Evolutionary conservation across 1,140 invertebrate genomes (phyloP), one percentile per base, ranked within the genome.

Genomic region (Vanessa tameamea): DNA sequence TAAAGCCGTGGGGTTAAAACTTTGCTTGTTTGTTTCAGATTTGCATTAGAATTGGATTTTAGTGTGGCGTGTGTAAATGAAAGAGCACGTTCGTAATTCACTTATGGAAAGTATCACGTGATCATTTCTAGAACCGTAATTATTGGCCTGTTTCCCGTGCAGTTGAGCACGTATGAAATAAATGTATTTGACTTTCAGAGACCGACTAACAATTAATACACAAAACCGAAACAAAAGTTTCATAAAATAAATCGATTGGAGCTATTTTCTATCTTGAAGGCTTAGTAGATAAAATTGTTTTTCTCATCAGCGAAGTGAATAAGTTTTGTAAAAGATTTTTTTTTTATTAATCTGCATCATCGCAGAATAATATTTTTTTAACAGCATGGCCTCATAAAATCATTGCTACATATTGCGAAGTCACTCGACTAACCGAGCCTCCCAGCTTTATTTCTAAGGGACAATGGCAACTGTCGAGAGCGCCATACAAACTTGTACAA

Each of bases 11-110:
- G 68, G 66, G 53, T 64, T 37, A 14, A 61, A 26, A 61, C 57
- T 61, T 68, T 59, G 23, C 66, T 59, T 86, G 79, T 90, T 87
- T 87, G 81, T 73, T 78, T 75, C 75, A 63, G 69, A 86, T 87
- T 86, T 85, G 82, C 83, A 87, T 88, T 80, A 82, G 84, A 83
- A 84, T 86, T 88, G 82, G 78, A 83, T 84, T 78, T 65, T 55
- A 69, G 72, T 76, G 75, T 67, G 63, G 73, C 74, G 78, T 77
- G 83, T 83, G 82, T 75, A 86, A 84, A 87, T 87, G 78, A 79
- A 79, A 61, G 64, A 48, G 65, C 73, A 76, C 73, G 75, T 78
- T 71, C 73, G 26, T 15, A 53, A 61, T 76, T 65, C 64, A 55
- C 69, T 57, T 64, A 64, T 48, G 47, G 53, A n/a, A 53, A 73